A percentile compares a stretch with the other conserved stretches of the same genome.
These are phyloP conservation scores for Crotalus viridis DNA, from an alignment of 2,113 vertebrate genomes.

Conservation along the genomic window DNA sequence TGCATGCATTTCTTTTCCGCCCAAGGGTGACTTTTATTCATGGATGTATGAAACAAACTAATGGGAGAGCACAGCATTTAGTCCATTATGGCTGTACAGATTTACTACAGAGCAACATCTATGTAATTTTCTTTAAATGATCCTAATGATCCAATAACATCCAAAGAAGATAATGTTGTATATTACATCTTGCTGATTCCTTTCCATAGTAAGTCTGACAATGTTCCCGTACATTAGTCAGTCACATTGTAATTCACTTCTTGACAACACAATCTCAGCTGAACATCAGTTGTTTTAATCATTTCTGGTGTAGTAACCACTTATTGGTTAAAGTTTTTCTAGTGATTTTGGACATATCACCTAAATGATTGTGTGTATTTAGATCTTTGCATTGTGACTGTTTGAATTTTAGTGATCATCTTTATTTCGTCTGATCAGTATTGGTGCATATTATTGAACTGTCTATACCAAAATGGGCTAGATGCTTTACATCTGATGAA, in stretches of 20 bases:
- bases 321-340: background rate
- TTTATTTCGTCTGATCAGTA: background rate
- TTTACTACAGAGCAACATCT: constrained; percentile 12
- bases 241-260: background rate
- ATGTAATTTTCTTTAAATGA: constrained; percentile 2
- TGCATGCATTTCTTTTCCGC: background rate
- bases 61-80: background rate
- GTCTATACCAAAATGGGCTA: background rate
- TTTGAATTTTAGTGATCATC: background rate
- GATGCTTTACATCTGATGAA: background rate
- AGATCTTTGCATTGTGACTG: background rate
- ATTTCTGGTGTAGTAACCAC: background rate
- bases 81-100: constrained; percentile 5
- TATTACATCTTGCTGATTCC: background rate
- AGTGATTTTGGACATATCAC: background rate
- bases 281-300: constrained; percentile 17
- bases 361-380: background rate
- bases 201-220: background rate
- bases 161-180: background rate
- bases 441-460: background rate
- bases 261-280: background rate
- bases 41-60: background rate
- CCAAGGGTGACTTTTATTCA: background rate
- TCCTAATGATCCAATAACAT: background rate
- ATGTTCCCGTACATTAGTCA: background rate